These are phyloP conservation scores for Nesometra sesokonis DNA, from an alignment of 35 echinoderm and acorn worm species.

Conservation along the genomic window DNA sequence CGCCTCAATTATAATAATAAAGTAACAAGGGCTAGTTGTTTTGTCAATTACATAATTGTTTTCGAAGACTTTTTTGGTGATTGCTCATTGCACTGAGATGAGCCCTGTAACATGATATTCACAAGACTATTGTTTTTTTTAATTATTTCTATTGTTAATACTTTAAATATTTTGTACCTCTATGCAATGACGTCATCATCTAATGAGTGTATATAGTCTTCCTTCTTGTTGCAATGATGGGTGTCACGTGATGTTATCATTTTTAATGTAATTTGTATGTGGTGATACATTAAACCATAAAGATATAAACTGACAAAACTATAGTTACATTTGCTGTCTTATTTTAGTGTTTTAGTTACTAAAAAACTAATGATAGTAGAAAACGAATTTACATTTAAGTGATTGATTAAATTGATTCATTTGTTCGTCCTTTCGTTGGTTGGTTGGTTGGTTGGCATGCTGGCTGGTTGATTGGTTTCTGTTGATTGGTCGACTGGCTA, in stretches of 20 bases:
- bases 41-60: too few species aligned
- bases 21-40: too few species aligned
- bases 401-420: too few species aligned
- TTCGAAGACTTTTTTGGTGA: too few species aligned
- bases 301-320: not conserved
- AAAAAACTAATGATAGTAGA: too few species aligned
- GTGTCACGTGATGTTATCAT: not conserved
- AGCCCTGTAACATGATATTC: not conserved
- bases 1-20: too few species aligned
- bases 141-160: not conserved
- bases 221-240: not conserved
- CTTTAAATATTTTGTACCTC: not conserved
- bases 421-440: too few species aligned
- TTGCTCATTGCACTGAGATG: not conserved
- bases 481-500: too few species aligned
- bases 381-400: too few species aligned
- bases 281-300: not conserved
- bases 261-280: slow-evolving; percentile 1
- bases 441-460: too few species aligned
- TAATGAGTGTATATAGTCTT: not conserved
- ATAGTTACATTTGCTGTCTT: not conserved
- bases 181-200: not conserved
- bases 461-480: too few species aligned
- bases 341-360: not conserved
- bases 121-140: too few species aligned